Conservation (phyloP, 2,888 invertebrate species). For the Argynnis bischoffii region DNA sequence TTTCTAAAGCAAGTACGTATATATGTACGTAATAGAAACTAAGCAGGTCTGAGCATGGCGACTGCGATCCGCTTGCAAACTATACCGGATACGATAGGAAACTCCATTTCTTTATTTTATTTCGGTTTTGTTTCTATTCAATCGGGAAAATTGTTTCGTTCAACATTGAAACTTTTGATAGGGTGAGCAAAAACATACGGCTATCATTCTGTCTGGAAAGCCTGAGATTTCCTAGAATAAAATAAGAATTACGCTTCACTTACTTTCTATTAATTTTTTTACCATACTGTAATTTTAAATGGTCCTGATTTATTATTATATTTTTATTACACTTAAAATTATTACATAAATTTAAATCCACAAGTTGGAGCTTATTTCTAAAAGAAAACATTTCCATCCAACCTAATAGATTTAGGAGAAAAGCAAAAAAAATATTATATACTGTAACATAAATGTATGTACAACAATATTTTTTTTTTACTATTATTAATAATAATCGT, state of each 20-base stretch:
- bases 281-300: no score
- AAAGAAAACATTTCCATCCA: no score
- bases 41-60: conserved; percentile 66
- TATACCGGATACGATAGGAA: conserved; percentile 74
- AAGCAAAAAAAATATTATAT: no score
- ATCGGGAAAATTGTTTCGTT: conserved; percentile 66
- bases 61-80: conserved; percentile 76
- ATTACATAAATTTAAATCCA: no score
- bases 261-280: no score
- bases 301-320: no score
- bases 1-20: conserved; percentile 21
- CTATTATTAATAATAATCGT: no score
- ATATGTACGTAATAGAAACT: conserved; percentile 56
- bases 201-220: conserved; percentile 12
- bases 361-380: no score
- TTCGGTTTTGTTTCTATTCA: conserved; percentile 71
- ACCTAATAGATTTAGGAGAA: no score
- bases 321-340: no score
- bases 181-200: conserved; percentile 28
- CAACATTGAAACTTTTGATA: conserved; percentile 51
- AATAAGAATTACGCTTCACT: neutral
- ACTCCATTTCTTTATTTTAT: conserved; percentile 75
- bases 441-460: no score
- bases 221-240: neutral
- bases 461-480: no score